Evolutionary conservation across 1,140 invertebrate species (phyloP), one percentile per base, ranked within the genome.

Genomic region (Bradynema listronoti): DNA sequence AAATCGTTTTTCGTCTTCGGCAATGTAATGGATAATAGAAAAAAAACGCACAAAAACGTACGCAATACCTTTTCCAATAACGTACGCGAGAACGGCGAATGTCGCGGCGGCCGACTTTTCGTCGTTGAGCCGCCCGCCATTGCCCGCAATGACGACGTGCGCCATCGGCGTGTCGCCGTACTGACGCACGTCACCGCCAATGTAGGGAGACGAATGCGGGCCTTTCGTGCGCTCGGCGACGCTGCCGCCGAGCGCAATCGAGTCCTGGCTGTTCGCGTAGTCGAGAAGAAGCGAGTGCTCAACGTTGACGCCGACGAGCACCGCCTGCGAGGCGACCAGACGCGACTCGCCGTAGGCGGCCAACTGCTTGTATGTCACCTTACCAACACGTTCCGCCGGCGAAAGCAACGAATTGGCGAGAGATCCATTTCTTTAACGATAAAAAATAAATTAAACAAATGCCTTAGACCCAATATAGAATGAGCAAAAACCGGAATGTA

Each of bases 141-240:
- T 58, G 32, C 74, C 74, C 34, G 63, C 74, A 41, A 77, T 43
- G 29, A 66, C 57, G 27, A 77, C 76, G 59, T 77, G 74, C 14
- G 73, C 75, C 22, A 68, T 39, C 11, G 30, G 34, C 2, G 53
- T 47, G 30, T 39, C 29, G 9, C 30, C 67, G 1, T 49, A 41
- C 27, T 64, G 54, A 29, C 75, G 70, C 16, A 50, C 47, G 3
- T 78, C 73, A 25, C 75, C 75, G 29, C 56, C 61, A 32, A 67
- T 51, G 39, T 76, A 77, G 16, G 66, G 63, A 5, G 47, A 50
- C 5, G 47, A 32, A n/a, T 50, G 2, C 16, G n/a, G n/a, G n/a
- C n/a, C n/a, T n/a, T n/a, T n/a, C n/a, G n/a, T 24, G 4, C n/a
- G 5, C n/a, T 50, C 34, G 47, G 47, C 5, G 16, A 4, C 19